A percentile compares a stretch with the other conserved stretches of the same genome.
Conservation (phyloP, 1,140 invertebrate genomes). For the Magallana ariakensis region DNA sequence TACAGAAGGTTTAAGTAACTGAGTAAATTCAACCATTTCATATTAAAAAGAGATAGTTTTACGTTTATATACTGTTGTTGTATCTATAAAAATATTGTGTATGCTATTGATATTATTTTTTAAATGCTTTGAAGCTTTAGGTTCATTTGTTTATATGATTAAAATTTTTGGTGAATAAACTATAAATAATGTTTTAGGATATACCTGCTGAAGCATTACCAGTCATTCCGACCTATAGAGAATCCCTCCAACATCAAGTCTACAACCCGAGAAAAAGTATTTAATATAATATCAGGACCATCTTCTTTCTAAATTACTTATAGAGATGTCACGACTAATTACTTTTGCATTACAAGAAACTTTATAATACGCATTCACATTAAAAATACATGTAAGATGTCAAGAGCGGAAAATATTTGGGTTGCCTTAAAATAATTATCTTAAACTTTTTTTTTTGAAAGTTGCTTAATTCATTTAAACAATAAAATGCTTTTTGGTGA, state of each 20-base stretch:
- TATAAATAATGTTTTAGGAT: not conserved
- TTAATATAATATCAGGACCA: not conserved
- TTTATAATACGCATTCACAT: no score
- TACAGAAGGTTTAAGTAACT: not conserved
- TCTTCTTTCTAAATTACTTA: not conserved
- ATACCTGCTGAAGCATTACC: not conserved
- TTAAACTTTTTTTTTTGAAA: no score
- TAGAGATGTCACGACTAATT: not conserved
- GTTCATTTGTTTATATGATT: not conserved
- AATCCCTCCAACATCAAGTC: not conserved
- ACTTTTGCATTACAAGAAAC: not conserved
- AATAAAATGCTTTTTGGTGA: no score
- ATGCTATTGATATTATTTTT: not conserved
- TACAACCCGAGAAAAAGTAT: slow-evolving; percentile 25
- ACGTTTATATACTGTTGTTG: no score
- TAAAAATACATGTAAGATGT: not conserved
- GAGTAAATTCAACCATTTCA: not conserved
- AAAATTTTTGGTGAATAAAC: no score
- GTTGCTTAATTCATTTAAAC: no score
- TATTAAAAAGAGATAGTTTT: not conserved
- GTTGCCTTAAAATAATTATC: no score
- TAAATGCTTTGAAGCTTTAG: not conserved
- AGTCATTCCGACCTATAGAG: not conserved
- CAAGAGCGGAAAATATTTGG: not conserved
- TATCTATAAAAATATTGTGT: no score